Evolutionary conservation across 2,797 vertebrate species (phyloP).

Genomic region (Pseudotriccus pelzelni): DNA sequence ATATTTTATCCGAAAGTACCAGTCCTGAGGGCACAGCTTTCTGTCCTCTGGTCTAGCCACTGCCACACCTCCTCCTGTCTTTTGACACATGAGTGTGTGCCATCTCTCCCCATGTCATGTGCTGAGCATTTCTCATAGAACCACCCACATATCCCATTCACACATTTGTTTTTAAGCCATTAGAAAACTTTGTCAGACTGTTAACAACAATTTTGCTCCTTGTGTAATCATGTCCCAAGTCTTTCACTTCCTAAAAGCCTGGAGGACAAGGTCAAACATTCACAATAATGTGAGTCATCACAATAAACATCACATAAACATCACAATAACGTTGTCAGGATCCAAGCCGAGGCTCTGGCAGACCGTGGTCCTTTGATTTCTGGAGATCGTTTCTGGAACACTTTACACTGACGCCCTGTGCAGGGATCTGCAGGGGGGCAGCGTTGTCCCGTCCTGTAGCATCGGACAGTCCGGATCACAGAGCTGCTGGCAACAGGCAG

Average conservation of each 20-base stretch:
- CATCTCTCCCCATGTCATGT: neutral
- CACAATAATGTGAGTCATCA: rapidly evolving
- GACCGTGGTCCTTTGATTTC: rapidly evolving
- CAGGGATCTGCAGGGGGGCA: neutral
- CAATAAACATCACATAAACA: neutral
- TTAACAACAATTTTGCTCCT: neutral
- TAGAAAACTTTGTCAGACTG: neutral
- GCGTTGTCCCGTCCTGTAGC: rapidly evolving
- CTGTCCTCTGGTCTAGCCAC: neutral
- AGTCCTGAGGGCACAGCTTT: neutral
- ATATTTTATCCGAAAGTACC: neutral
- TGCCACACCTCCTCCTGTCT: neutral
- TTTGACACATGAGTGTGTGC: neutral
- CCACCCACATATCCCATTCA: rapidly evolving
- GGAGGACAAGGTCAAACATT: neutral
- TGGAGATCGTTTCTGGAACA: neutral
- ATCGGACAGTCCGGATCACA: rapidly evolving
- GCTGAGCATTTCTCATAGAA: neutral
- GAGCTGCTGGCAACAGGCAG: rapidly evolving
- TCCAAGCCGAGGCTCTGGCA: neutral
- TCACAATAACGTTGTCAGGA: rapidly evolving
- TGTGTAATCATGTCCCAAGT: rapidly evolving
- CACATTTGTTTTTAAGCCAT: neutral
- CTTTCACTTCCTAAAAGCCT: neutral
- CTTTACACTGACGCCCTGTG: rapidly evolving